phyloP scores from a whole-genome alignment of 2,113 vertebrate genomes.

The Pontoporia blainvillei region DNA sequence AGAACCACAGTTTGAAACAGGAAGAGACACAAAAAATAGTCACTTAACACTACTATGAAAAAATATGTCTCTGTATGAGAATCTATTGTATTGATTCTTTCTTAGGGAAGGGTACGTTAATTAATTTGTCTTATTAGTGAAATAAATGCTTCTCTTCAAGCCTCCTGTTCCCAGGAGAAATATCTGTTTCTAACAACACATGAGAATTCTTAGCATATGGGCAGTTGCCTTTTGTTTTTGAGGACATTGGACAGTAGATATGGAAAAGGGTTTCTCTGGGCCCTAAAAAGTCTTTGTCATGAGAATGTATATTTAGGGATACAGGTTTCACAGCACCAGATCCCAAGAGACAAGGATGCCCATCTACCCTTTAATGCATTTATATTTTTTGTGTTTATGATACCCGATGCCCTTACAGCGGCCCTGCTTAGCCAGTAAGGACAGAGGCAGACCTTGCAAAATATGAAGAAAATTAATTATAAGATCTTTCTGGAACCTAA shows the following conservation, averaged over 20 bases:
- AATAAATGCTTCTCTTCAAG: constrained; percentile 1
- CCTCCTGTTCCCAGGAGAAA: not conserved
- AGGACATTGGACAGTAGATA: not conserved
- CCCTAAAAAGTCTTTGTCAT: not conserved
- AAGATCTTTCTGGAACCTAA: not conserved
- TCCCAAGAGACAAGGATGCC: not conserved
- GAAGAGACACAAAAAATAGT: not conserved
- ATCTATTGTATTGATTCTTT: not conserved
- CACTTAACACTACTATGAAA: not conserved
- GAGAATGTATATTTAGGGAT: not conserved
- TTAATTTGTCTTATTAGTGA: not conserved
- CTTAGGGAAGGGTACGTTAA: not conserved
- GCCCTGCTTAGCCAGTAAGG: not conserved
- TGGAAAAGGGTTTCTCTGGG: not conserved
- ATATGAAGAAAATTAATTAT: not conserved
- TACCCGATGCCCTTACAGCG: not conserved
- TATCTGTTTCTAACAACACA: not conserved
- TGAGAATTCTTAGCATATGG: not conserved
- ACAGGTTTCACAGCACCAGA: not conserved
- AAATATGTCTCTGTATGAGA: not conserved
- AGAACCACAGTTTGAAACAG: not conserved
- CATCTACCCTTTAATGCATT: not conserved
- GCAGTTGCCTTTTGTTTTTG: not conserved
- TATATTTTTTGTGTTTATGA: not conserved
- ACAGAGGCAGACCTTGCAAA: not conserved